phyloP scores from a whole-genome alignment of 2,797 vertebrate genomes.

The Cuculus canorus region DNA sequence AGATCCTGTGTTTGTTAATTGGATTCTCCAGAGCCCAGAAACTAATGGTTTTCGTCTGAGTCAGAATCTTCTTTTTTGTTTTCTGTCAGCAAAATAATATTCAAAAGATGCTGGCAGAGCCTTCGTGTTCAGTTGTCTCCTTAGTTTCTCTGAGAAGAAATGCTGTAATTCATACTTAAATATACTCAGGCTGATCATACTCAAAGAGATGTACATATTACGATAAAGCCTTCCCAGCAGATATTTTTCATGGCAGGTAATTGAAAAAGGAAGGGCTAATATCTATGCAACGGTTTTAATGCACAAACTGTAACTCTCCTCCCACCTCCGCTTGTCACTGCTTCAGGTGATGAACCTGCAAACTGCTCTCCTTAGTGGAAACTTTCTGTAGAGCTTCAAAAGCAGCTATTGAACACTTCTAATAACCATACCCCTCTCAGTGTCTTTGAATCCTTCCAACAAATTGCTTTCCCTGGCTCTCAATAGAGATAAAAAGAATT shows the following conservation, averaged over 20 bases:
- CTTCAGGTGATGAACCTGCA: not conserved
- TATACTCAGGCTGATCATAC: not conserved
- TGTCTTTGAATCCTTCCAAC: not conserved
- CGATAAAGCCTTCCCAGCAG: not conserved
- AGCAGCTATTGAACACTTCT: not conserved
- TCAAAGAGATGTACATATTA: not conserved
- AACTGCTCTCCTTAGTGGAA: not conserved
- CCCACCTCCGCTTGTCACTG: not conserved
- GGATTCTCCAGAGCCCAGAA: not conserved
- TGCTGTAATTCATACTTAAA: not conserved
- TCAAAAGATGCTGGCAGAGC: not conserved
- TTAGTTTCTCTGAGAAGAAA: not conserved
- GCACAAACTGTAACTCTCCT: accelerated
- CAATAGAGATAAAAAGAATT: not conserved
- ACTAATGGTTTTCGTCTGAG: not conserved
- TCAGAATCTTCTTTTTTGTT: not conserved
- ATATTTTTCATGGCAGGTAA: not conserved
- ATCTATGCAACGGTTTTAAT: not conserved
- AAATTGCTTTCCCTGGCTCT: not conserved
- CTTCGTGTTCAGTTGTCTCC: not conserved
- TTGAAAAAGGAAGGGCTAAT: not conserved
- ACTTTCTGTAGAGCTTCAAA: not conserved
- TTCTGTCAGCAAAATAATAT: not conserved
- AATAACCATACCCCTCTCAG: not conserved
- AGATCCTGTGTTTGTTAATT: not conserved